Percentiles rank a stretch among this genome's conserved stretches.
Evolutionary conservation across 1,140 invertebrate species (phyloP).

Genomic region (roundworm (Caenorhabditis elegans)): DNA sequence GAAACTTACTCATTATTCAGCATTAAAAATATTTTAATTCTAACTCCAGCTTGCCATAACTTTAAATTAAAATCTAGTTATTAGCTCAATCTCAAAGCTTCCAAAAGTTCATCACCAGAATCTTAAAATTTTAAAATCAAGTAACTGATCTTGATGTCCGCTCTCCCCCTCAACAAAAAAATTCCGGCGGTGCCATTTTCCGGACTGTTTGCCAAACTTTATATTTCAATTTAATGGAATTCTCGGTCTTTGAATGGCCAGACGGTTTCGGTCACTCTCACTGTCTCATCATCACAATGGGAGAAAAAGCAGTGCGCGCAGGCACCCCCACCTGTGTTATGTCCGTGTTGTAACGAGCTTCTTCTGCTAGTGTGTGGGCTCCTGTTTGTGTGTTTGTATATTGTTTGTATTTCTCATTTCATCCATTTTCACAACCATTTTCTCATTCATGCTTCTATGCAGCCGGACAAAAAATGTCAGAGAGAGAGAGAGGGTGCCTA

Average conservation of each 20-base stretch:
- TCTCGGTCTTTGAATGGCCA: neutral
- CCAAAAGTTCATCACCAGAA: too few species aligned
- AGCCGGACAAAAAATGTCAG: neutral
- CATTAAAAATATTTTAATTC: too few species aligned
- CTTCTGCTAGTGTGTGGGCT: neutral
- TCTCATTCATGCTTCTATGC: neutral
- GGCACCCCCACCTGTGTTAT: neutral
- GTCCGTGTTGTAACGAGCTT: slow-evolving; percentile 32
- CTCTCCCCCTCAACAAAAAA: neutral
- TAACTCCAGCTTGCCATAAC: too few species aligned
- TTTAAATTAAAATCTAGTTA: too few species aligned
- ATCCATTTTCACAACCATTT: slow-evolving; percentile 26
- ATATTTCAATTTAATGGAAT: neutral
- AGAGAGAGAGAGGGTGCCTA: neutral
- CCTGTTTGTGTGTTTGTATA: slow-evolving; percentile 28
- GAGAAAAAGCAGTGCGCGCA: neutral
- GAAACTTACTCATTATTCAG: too few species aligned
- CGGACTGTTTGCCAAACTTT: slow-evolving; percentile 19
- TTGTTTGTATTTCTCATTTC: slow-evolving; percentile 33
- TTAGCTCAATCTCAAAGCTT: too few species aligned
- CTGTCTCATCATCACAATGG: slow-evolving; percentile 8
- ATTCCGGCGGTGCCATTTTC: neutral
- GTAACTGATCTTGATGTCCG: too few species aligned
- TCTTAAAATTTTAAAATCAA: too few species aligned
- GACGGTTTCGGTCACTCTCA: slow-evolving; percentile 31